A percentile compares a stretch with the other conserved stretches of the same genome.
Conservation (phyloP, 2,888 invertebrate species). For the Tribolium freemani region DNA sequence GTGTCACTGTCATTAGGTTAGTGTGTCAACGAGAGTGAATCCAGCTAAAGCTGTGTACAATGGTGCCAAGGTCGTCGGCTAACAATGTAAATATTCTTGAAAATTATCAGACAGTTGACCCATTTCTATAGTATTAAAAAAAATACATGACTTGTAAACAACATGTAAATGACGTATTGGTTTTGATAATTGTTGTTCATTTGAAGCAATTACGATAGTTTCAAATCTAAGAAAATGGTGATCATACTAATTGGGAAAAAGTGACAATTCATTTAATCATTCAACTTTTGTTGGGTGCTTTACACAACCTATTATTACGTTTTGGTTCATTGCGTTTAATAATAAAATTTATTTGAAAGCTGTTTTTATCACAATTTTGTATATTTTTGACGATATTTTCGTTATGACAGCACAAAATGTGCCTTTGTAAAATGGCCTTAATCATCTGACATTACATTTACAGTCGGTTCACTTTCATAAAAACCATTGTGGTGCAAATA, state of each 20-base stretch:
- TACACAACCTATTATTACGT: not conserved
- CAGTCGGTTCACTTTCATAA: too few relatives aligned
- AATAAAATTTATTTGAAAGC: too few relatives aligned
- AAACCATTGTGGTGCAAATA: too few relatives aligned
- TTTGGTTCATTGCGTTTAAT: too few relatives aligned
- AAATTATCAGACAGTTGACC: constrained; percentile 53
- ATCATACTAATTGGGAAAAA: not conserved
- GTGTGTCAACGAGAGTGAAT: constrained; percentile 64
- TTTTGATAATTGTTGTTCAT: not conserved
- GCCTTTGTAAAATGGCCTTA: too few relatives aligned
- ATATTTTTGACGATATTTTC: too few relatives aligned
- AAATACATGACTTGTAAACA: constrained; percentile 45
- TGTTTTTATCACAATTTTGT: too few relatives aligned
- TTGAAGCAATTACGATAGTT: not conserved
- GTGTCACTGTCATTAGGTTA: constrained; percentile 63
- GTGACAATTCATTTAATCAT: not conserved
- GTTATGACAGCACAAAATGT: too few relatives aligned
- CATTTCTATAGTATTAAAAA: constrained; percentile 46
- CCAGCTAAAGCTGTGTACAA: constrained; percentile 55
- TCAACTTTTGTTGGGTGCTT: not conserved
- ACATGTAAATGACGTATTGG: constrained; percentile 34
- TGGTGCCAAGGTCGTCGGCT: constrained; percentile 50
- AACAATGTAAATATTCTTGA: constrained; percentile 52
- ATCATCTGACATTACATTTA: too few relatives aligned
- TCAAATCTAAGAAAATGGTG: not conserved